Evolutionary conservation across 2,113 vertebrate genomes (phyloP).

Genomic region (Myrmecobius fasciatus): DNA sequence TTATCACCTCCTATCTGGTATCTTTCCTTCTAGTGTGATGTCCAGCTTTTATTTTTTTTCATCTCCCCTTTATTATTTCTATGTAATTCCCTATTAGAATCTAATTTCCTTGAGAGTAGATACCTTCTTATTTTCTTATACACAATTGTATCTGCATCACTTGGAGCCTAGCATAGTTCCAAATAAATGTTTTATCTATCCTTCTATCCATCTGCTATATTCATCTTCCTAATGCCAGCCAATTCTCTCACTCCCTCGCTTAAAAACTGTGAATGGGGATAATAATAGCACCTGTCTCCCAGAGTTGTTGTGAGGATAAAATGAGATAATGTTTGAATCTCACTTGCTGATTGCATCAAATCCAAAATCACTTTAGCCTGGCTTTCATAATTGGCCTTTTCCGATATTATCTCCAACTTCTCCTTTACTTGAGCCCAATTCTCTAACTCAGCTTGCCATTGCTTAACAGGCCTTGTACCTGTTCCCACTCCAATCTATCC

Average conservation of each 20-base stretch:
- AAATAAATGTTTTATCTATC: slow-evolving; percentile 8
- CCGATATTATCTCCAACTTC: neutral
- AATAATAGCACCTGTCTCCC: neutral
- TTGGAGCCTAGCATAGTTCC: slow-evolving; percentile 35
- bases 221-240: slow-evolving; percentile 14
- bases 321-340: neutral
- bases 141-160: neutral
- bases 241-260: neutral
- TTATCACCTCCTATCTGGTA: neutral
- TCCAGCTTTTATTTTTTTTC: too few species aligned
- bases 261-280: neutral
- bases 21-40: neutral
- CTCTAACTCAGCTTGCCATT: neutral
- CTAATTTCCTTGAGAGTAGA: neutral
- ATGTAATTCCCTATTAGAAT: neutral
- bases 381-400: neutral
- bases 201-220: slow-evolving; percentile 1
- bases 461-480: neutral
- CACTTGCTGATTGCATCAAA: neutral
- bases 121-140: neutral
- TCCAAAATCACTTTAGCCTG: neutral
- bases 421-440: neutral
- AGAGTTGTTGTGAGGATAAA: neutral
- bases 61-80: neutral
- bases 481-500: neutral